Evolutionary conservation across 2,888 invertebrate species (phyloP).

Genomic region (Polydrusus tereticollis): DNA sequence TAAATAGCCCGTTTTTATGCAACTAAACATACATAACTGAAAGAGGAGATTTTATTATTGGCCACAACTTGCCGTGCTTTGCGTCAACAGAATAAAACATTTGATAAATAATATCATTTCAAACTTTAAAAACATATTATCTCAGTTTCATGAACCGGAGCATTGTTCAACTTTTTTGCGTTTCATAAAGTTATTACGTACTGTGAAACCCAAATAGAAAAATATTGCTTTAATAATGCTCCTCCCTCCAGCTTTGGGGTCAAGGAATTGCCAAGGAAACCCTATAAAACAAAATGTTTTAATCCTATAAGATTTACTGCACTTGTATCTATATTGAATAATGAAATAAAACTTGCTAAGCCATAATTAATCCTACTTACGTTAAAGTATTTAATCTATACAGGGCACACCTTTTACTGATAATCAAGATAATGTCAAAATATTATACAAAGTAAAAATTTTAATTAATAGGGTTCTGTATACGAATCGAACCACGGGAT

Average conservation of each 20-base stretch:
- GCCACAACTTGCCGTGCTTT: too few species aligned
- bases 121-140: too few species aligned
- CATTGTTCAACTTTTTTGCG: too few species aligned
- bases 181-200: too few species aligned
- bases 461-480: slow-evolving; percentile 35
- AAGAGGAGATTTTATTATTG: too few species aligned
- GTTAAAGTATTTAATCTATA: slow-evolving; percentile 23
- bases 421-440: slow-evolving; percentile 40
- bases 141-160: too few species aligned
- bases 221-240: background rate
- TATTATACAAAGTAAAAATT: slow-evolving; percentile 31
- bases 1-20: too few species aligned
- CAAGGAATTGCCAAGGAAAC: background rate
- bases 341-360: slow-evolving; percentile 22
- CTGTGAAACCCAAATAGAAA: too few species aligned
- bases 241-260: background rate
- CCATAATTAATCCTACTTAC: slow-evolving; percentile 34
- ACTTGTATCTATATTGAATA: slow-evolving; percentile 14
- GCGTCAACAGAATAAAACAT: too few species aligned
- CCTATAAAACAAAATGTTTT: background rate
- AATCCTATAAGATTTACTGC: slow-evolving; percentile 26
- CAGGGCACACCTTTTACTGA: slow-evolving; percentile 41
- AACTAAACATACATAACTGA: too few species aligned
- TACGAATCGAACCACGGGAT: slow-evolving; percentile 36
- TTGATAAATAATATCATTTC: too few species aligned